A percentile compares a stretch with the other conserved stretches of the same genome.
Conservation (phyloP, 2,113 vertebrate genomes). For the Macheiramphus alcinus region DNA sequence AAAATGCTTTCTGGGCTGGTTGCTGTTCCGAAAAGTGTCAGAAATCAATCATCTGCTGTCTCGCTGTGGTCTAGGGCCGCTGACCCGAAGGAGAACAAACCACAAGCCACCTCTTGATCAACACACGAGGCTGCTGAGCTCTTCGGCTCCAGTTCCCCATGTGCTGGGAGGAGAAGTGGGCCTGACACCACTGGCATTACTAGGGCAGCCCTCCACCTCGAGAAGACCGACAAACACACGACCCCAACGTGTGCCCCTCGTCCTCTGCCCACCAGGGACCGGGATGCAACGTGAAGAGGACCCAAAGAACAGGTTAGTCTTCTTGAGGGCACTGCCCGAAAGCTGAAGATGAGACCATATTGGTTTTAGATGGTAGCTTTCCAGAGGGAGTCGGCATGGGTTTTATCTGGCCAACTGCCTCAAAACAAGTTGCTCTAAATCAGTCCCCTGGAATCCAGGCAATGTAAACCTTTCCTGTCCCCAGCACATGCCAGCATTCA, state of each 20-base stretch:
- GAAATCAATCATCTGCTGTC: background rate
- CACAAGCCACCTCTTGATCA: background rate
- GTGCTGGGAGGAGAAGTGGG: background rate
- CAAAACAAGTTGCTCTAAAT: background rate
- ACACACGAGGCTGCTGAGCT: background rate
- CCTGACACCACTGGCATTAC: background rate
- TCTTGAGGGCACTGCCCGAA: background rate
- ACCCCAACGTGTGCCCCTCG: fast-evolving
- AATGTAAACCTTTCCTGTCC: conserved; percentile 42
- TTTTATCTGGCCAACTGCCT: background rate
- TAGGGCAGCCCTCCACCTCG: background rate
- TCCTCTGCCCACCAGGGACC: background rate
- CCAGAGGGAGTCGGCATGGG: background rate
- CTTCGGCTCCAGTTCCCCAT: background rate
- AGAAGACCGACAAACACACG: background rate
- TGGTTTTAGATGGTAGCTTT: background rate
- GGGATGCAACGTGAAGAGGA: background rate
- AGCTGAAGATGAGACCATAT: background rate
- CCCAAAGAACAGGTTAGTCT: background rate
- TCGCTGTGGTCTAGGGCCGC: background rate
- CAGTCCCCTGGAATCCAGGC: conserved; percentile 14
- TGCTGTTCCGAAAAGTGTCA: background rate
- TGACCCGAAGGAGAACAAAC: background rate
- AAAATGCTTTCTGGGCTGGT: background rate
- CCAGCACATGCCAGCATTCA: conserved; percentile 28